Evolutionary conservation across 1,140 invertebrate species (phyloP), one percentile per base, ranked within the genome.

Genomic region (Aphaenogaster ashmeadi): DNA sequence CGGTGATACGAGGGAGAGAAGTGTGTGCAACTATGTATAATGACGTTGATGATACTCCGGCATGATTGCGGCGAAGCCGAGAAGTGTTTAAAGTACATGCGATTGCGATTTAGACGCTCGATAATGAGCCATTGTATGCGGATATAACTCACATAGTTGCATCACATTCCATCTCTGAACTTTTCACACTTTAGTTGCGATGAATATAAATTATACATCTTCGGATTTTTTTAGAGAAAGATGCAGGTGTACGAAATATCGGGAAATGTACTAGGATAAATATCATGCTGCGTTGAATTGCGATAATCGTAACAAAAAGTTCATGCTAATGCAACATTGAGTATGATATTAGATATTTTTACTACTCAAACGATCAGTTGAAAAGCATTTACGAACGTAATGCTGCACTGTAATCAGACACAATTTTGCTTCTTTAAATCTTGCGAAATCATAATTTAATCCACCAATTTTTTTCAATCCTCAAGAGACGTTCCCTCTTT

Each of bases 91-190:
- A 84, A 58, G 54, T 84, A 75, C 80, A 84, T 84, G 80, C 69
- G 54, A 84, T 84, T 60, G 80, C 69, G 80, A 84, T 84, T 84
- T 74, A 72, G 54, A 38, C 41, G 56, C 41, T 58, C 54, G 80
- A 84, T 84, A 84, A 84, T 74, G 54, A 84, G 80, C 80, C 69
- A 84, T 84, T 84, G 80, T 84, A 74, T 84, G 69, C 80, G 80
- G 54, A 84, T 74, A 44, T 84, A 75, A 74, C n/a, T 84, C 80
- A 27, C 56, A 83, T 38, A 84, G 67, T 84, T 74, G 44, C 69
- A 75, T 60, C 69, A 41, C 50, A 58, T 75, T 84, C 41, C 27
- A 21, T 84, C 21, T 84, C 54, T 84, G 69, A 84, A 84, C 56
- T 84, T 84, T 83, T 84, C 69, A 44, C 69, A 75, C 69, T 84